phyloP scores from a whole-genome alignment of 1,140 invertebrate genomes.

The Chymomyza costata region DNA sequence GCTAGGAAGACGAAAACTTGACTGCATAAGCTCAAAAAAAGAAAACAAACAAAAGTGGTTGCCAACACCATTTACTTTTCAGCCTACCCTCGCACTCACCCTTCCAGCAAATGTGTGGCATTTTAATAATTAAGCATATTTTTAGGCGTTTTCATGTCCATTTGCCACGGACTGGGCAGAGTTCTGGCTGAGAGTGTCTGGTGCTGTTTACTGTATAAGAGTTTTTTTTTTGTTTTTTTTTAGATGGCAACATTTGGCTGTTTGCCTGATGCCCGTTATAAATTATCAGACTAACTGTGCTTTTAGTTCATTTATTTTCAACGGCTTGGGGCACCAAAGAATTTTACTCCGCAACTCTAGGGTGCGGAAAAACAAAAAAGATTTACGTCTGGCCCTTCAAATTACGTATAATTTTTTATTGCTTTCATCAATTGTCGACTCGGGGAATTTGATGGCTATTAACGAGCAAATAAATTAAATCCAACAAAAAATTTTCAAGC shows the following conservation, averaged over 20 bases:
- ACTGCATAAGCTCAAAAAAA: too few relatives aligned
- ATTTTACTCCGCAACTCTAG: constrained; percentile 9
- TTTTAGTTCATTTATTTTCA: constrained; percentile 28
- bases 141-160: constrained; percentile 48
- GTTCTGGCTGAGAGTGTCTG: too few relatives aligned
- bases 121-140: constrained; percentile 69
- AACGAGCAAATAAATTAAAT: constrained; percentile 24
- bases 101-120: constrained; percentile 19
- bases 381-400: neutral
- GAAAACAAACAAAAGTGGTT: too few relatives aligned
- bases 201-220: too few relatives aligned
- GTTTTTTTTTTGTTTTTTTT: constrained; percentile 2
- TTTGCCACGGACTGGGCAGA: constrained; percentile 12
- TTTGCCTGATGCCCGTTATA: constrained; percentile 7
- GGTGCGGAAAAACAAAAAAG: neutral
- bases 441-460: constrained; percentile 24
- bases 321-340: neutral
- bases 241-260: constrained; percentile 29
- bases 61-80: too few relatives aligned
- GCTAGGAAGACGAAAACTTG: too few relatives aligned
- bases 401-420: constrained; percentile 44
- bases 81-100: constrained; percentile 5
- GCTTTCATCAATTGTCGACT: constrained; percentile 29
- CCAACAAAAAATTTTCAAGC: constrained; percentile 13
- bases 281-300: constrained; percentile 33